phyloP scores from a whole-genome alignment of 2,888 invertebrate genomes.

The Leptura quadrifasciata region DNA sequence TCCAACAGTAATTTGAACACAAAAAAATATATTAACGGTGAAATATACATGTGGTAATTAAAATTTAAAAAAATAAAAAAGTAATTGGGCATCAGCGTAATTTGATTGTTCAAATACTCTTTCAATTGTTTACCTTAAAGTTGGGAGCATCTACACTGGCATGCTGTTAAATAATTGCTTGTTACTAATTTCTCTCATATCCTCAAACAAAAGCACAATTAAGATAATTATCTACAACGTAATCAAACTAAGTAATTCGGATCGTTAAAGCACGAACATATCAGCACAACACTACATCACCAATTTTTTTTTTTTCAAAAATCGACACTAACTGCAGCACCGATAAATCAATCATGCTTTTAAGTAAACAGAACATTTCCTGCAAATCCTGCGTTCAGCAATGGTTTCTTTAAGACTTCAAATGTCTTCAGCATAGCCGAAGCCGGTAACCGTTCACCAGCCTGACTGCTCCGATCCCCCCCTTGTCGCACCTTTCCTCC shows the following conservation, averaged over 20 bases:
- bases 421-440: constrained; percentile 46
- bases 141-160: constrained; percentile 1
- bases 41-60: too few relatives aligned
- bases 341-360: neutral
- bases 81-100: too few relatives aligned
- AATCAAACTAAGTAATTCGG: neutral
- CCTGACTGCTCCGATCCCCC: constrained; percentile 52
- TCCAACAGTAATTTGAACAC: too few relatives aligned
- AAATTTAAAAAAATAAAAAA: too few relatives aligned
- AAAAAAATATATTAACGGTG: too few relatives aligned
- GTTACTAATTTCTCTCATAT: neutral
- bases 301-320: constrained; percentile 2
- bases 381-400: constrained; percentile 37
- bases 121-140: constrained; percentile 24
- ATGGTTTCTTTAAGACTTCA: constrained; percentile 40
- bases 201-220: constrained; percentile 17
- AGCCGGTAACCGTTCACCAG: constrained; percentile 52
- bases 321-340: constrained; percentile 5
- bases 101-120: too few relatives aligned
- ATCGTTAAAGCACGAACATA: neutral
- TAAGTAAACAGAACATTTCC: constrained; percentile 20
- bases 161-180: constrained; percentile 16
- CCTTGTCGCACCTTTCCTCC: constrained; percentile 49
- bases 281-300: constrained; percentile 25
- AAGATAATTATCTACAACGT: constrained; percentile 17